Evolutionary conservation across 2,888 invertebrate species (phyloP).

Genomic region (Aphidius colemani): DNA sequence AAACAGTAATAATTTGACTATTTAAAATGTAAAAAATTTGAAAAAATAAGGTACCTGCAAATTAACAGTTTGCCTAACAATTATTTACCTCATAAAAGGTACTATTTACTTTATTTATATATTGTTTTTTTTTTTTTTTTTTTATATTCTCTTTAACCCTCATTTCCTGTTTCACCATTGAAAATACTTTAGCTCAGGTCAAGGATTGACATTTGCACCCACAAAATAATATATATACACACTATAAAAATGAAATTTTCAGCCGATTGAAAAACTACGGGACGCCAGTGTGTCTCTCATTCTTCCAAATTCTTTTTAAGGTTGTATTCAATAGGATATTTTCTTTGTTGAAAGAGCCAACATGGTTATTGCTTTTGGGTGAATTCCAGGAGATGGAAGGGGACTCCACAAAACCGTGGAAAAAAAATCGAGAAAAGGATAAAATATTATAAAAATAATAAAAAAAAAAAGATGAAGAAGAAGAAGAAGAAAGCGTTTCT

Average conservation of each 20-base stretch:
- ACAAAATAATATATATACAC: constrained; percentile 15
- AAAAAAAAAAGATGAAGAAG: constrained; percentile 16
- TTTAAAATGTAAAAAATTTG: not conserved
- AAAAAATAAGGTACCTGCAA: not conserved
- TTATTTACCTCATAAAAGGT: too few species aligned
- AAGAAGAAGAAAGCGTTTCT: constrained; percentile 17
- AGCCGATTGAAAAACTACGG: not conserved
- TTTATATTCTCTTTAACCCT: not conserved
- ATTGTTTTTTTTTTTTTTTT: not conserved
- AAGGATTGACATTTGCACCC: constrained; percentile 30
- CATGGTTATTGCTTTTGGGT: constrained; percentile 22
- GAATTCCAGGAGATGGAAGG: constrained; percentile 20
- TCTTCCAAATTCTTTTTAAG: constrained; percentile 1
- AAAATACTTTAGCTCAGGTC: constrained; percentile 10
- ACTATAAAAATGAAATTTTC: constrained; percentile 27
- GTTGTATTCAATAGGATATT: constrained; percentile 22
- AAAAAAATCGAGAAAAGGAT: constrained; percentile 7
- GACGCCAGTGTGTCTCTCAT: not conserved
- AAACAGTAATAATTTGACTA: too few species aligned
- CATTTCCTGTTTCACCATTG: not conserved
- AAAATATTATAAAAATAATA: constrained; percentile 14
- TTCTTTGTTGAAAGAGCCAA: constrained; percentile 20
- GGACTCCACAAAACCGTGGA: constrained; percentile 13
- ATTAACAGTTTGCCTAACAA: too few species aligned
- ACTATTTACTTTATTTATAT: too few species aligned